phyloP scores from a whole-genome alignment of 1,140 invertebrate species.

The Drosophila rhopaloa region DNA sequence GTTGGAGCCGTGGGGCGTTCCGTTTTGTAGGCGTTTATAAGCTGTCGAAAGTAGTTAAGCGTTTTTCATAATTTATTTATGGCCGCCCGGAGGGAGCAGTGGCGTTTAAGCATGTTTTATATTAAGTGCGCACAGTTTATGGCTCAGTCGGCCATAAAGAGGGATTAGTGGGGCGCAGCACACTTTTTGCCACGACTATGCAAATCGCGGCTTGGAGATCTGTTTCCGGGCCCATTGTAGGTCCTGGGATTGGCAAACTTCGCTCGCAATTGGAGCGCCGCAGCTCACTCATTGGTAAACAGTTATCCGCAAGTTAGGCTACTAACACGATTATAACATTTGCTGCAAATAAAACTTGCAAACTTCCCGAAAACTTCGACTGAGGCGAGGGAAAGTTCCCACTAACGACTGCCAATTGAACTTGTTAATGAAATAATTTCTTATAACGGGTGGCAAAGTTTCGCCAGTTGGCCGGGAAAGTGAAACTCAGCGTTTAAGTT shows the following conservation, averaged over 20 bases:
- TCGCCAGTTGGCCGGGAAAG: conserved; percentile 50
- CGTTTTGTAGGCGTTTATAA: conserved; percentile 81
- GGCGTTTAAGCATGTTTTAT: conserved; percentile 78
- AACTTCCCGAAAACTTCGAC: conserved; percentile 53
- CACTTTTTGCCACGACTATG: conserved; percentile 57
- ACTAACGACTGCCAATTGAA: conserved; percentile 71
- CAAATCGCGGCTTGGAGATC: conserved; percentile 55
- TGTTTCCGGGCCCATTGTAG: conserved; percentile 4
- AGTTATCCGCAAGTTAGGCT: conserved; percentile 72
- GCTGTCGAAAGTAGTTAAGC: conserved; percentile 83
- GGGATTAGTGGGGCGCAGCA: conserved; percentile 61
- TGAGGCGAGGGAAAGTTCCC: conserved; percentile 41
- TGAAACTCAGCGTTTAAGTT: conserved; percentile 77
- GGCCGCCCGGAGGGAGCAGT: conserved; percentile 48
- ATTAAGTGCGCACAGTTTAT: conserved; percentile 79
- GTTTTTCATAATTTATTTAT: conserved; percentile 84
- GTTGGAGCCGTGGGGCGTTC: conserved; percentile 47
- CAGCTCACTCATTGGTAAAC: conserved; percentile 69
- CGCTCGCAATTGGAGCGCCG: conserved; percentile 65
- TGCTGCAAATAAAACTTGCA: conserved; percentile 63
- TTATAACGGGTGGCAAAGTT: conserved; percentile 53
- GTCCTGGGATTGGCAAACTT: conserved; percentile 45
- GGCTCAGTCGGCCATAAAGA: conserved; percentile 69
- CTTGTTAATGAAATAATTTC: conserved; percentile 82
- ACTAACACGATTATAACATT: conserved; percentile 78